These are phyloP conservation scores for Drosophila kohkoa DNA, from an alignment of 1,140 invertebrate genomes.

Conservation along the genomic window DNA sequence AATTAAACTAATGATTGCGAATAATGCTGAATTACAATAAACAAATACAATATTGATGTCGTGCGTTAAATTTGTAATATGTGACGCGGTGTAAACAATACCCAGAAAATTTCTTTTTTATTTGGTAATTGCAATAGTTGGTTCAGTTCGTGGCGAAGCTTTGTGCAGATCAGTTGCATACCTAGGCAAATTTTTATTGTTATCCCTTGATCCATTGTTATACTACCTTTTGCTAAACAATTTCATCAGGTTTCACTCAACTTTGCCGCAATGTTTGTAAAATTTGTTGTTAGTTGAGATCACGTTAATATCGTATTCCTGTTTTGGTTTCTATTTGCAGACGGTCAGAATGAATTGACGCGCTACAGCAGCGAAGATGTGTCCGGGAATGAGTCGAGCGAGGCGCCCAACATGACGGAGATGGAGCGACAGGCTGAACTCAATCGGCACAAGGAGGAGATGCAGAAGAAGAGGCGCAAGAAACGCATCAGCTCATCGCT, in stretches of 20 bases:
- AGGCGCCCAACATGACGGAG: constrained; percentile 83
- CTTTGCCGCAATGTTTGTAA: background rate
- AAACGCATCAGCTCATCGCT: constrained; percentile 92
- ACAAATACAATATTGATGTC: background rate
- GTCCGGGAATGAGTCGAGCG: constrained; percentile 84
- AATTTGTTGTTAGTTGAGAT: background rate
- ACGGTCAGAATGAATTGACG: constrained; percentile 81
- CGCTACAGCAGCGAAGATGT: constrained; percentile 84
- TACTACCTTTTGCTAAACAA: background rate
- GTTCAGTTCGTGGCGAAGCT: constrained; percentile 11
- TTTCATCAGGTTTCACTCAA: constrained; percentile 14
- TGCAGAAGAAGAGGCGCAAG: constrained; percentile 93
- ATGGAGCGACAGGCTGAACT: constrained; percentile 86
- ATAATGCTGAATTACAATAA: too few relatives aligned
- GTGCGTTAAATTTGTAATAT: background rate
- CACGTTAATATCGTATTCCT: background rate
- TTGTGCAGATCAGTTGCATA: constrained; percentile 23
- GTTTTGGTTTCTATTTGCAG: constrained; percentile 44
- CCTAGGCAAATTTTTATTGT: background rate
- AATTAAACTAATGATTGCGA: too few relatives aligned
- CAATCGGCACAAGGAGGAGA: constrained; percentile 92
- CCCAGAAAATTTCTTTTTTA: constrained; percentile 6
- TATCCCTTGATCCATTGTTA: background rate
- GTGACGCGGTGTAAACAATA: constrained; percentile 15
- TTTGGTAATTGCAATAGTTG: constrained; percentile 9